Base-by-base conservation (phyloP, 2,888 invertebrate species). In the Schrankia costaestrigalis region DNA sequence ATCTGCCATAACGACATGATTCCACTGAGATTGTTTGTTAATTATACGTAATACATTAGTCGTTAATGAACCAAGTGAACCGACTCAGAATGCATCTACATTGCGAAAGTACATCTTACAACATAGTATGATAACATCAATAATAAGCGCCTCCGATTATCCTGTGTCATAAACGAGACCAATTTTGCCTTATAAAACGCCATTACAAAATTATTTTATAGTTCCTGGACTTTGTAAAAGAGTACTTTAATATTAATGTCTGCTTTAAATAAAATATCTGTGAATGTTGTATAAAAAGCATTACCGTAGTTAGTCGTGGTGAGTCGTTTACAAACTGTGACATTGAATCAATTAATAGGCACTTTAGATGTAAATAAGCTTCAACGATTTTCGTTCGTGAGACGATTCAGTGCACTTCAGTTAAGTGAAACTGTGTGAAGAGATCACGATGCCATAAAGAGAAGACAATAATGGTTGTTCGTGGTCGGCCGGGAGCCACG, bases 371-470 rank as follows among this genome's bases (percentile, higher is more conserved):
- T 64, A 72, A 78, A 75, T 72, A 46, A 53, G 49, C 48, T 36
- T 48, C 47, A 58, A 54, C 35, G 27, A 60, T 62, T 63, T 58
- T n/a, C 49, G 51, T 57, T 64, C 70, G 67, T 70, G 71, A 69
- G 60, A 52, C 57, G 56, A 65, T 69, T 63, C 59, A 53, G 62
- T 62, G 32, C 41, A 41, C 38, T 52, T 39, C 47, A 39, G 54
- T 42, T 63, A 55, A 65, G 59, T 62, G 62, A 58, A 62, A 63
- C 56, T 59, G 61, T 64, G 67, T 56, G 56, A 66, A 63, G 66
- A 71, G 66, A 74, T 77, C 77, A 77, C 74, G 74, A 77, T 56
- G 63, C 73, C 59, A 71, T 76, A 73, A 76, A 76, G 59, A 63
- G 64, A 58, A 63, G 64, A 71, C 76, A 68, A 72, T 71, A 78